Evolutionary conservation across 2,888 invertebrate genomes (phyloP), one percentile per base, ranked within the genome.

Genomic region (Tillus elongatus): DNA sequence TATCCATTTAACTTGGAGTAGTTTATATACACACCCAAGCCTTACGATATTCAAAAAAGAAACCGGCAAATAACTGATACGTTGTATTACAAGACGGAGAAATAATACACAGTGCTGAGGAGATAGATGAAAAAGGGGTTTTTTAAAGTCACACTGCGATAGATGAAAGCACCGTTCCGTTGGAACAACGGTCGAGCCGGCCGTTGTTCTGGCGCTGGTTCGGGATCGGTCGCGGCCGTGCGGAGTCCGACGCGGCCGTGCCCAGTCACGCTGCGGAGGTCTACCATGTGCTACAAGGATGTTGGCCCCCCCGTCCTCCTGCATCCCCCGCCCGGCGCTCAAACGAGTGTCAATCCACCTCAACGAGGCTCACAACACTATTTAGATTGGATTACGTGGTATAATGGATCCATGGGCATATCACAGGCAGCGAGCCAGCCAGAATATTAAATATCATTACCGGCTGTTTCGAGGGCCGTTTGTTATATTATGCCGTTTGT

Each of bases 31-130:
- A n/a, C n/a, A n/a, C n/a, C n/a, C n/a, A n/a, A n/a, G n/a, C n/a
- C n/a, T n/a, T n/a, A n/a, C n/a, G n/a, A n/a, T n/a, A n/a, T n/a
- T n/a, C n/a, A n/a, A n/a, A n/a, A n/a, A n/a, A n/a, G n/a, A 56
- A 53, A 53, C 54, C 57, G 57, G 59, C 58, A 56, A 59, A 61
- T 61, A 61, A 61, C 59, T 58, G 59, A 61, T 61, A 60, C 54
- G 60, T 61, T 61, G 60, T 61, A 61, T 59, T 61, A 61, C 61
- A 61, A 56, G 54, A 53, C 53, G 56, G 50, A 58, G 57, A n/a
- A n/a, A n/a, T n/a, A n/a, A n/a, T n/a, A n/a, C n/a, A n/a, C n/a
- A n/a, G n/a, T n/a, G n/a, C n/a, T n/a, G n/a, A n/a, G n/a, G n/a
- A n/a, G n/a, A n/a, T n/a, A n/a, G n/a, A n/a, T n/a, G n/a, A n/a